These are phyloP conservation scores for Setophaga kirtlandii DNA, from an alignment of 2,113 vertebrate species.

Conservation along the genomic window DNA sequence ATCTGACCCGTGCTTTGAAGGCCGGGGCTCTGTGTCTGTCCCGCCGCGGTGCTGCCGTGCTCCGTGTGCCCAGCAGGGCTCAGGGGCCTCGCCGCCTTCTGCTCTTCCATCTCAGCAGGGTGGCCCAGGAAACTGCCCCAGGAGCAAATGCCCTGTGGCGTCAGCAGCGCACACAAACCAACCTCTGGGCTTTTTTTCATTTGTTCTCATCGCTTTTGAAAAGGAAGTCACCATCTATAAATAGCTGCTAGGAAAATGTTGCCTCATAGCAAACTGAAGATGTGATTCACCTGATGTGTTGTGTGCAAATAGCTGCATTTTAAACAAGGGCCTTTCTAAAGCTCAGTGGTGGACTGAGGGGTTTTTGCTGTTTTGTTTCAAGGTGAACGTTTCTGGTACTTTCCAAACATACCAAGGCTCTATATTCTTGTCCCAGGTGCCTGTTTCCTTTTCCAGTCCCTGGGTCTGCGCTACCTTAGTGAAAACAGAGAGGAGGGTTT, in stretches of 20 bases:
- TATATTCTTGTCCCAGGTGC: not conserved
- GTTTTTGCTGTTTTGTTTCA: not conserved
- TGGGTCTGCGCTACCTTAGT: not conserved
- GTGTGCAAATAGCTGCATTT: not conserved
- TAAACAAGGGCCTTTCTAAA: not conserved
- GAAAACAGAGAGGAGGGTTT: not conserved
- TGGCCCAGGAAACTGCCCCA: not conserved
- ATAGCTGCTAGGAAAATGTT: conserved; percentile 13
- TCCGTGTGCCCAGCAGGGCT: not conserved
- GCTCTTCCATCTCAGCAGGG: not conserved
- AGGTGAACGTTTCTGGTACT: not conserved
- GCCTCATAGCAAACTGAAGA: not conserved
- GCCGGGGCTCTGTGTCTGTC: rapidly evolving
- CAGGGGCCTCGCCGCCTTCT: not conserved
- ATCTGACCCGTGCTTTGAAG: not conserved
- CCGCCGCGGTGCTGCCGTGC: not conserved
- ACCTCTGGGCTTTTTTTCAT: not conserved
- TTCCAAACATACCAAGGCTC: not conserved
- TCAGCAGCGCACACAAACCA: not conserved
- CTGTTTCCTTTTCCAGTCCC: not conserved
- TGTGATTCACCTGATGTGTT: not conserved
- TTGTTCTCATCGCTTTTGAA: not conserved
- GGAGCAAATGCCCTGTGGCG: not conserved
- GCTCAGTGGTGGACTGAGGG: not conserved
- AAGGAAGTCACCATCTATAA: not conserved